phyloP scores from a whole-genome alignment of 2,113 vertebrate species.

The Australoheros scitulus region DNA sequence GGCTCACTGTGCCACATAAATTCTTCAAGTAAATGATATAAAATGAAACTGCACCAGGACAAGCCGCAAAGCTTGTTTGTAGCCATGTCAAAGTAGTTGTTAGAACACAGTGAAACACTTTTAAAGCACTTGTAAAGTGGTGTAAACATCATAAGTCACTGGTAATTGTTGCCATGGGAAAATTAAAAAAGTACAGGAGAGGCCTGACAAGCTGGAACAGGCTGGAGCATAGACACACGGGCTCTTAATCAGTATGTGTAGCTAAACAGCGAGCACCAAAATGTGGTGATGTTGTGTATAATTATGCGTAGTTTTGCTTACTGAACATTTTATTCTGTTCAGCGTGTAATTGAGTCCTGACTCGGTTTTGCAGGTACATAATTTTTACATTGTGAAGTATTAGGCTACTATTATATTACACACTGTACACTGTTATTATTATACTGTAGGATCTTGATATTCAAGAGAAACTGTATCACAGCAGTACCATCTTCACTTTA shows the following conservation, averaged over 20 bases:
- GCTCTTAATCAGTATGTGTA: constrained; percentile 29
- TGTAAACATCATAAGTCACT: constrained; percentile 56
- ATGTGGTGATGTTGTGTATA: neutral
- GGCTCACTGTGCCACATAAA: constrained; percentile 13
- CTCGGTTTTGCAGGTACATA: neutral
- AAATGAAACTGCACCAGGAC: constrained; percentile 9
- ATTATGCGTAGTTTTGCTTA: constrained; percentile 9
- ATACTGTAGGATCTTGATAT: neutral
- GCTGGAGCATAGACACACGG: neutral
- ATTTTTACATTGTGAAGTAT: neutral
- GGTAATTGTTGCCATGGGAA: constrained; percentile 48
- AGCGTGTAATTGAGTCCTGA: neutral
- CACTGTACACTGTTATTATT: neutral
- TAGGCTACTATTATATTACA: neutral
- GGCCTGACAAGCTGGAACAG: neutral
- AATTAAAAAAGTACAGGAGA: constrained; percentile 8
- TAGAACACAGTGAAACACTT: constrained; percentile 36
- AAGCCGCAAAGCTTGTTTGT: constrained; percentile 25
- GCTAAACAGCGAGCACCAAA: neutral
- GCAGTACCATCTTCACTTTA: neutral
- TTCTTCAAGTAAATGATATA: constrained; percentile 22
- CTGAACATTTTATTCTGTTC: neutral
- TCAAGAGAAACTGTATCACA: neutral
- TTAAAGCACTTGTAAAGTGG: constrained; percentile 40
- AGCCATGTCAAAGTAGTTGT: constrained; percentile 44